Evolutionary conservation across 2,888 invertebrate species (phyloP).

Genomic region (Pseudococcus longispinus): DNA sequence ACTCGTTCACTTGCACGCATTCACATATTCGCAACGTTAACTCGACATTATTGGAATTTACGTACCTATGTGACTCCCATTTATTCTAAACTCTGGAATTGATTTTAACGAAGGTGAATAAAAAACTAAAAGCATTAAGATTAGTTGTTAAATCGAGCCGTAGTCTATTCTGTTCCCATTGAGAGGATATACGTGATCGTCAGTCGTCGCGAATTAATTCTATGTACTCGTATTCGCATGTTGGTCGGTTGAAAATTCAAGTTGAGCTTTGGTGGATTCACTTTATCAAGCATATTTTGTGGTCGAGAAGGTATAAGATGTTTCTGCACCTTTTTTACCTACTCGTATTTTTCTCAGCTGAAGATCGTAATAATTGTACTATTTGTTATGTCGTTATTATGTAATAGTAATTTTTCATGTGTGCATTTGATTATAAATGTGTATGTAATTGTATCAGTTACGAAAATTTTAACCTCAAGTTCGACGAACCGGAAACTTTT

Average conservation of each 20-base stretch:
- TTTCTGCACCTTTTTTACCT: neutral
- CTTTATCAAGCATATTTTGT: slow-evolving; percentile 16
- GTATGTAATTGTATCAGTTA: neutral
- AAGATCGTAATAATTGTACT: neutral
- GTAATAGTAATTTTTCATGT: neutral
- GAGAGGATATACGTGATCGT: neutral
- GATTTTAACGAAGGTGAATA: slow-evolving; percentile 2
- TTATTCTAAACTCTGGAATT: neutral
- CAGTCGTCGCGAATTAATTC: neutral
- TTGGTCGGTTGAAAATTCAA: neutral
- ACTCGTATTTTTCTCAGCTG: neutral
- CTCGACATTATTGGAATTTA: neutral
- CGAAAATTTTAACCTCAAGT: neutral
- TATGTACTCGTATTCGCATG: no score
- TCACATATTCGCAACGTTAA: neutral
- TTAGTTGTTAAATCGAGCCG: neutral
- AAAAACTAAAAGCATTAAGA: neutral
- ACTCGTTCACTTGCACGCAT: neutral
- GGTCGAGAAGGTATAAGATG: neutral
- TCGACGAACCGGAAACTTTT: no score
- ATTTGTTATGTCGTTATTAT: neutral
- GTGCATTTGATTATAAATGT: neutral
- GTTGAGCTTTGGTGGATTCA: neutral
- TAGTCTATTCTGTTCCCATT: neutral
- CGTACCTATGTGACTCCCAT: neutral